phyloP scores from a whole-genome alignment of 2,113 vertebrate species.

The Prietella phreatophila region DNA sequence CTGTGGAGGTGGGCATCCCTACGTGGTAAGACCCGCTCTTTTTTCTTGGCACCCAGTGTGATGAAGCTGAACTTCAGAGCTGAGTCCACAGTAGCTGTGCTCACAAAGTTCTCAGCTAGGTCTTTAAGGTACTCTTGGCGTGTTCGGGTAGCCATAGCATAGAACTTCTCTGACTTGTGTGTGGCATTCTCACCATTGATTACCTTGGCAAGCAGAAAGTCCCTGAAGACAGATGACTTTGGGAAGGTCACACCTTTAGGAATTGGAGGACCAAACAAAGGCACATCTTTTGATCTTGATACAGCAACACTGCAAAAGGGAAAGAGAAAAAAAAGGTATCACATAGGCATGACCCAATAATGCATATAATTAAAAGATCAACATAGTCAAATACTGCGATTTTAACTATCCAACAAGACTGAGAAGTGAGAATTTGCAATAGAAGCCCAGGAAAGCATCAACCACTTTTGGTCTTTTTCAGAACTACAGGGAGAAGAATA shows the following conservation, averaged over 20 bases:
- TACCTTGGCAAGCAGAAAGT: conserved; percentile 97
- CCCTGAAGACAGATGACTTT: conserved; percentile 96
- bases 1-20: conserved; percentile 89
- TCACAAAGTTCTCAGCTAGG: conserved; percentile 94
- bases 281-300: conserved; percentile 95
- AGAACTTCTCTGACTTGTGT: conserved; percentile 95
- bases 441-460: background rate
- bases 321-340: background rate
- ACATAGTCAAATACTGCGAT: background rate
- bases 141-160: conserved; percentile 94
- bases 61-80: conserved; percentile 98
- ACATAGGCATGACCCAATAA: background rate
- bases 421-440: background rate
- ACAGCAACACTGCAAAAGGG: conserved; percentile 84
- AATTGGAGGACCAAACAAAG: conserved; percentile 92
- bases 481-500: background rate
- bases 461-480: background rate
- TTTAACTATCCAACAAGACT: background rate
- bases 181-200: conserved; percentile 97
- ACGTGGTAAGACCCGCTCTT: conserved; percentile 87
- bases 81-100: conserved; percentile 86
- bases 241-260: conserved; percentile 97
- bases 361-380: background rate
- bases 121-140: conserved; percentile 97
- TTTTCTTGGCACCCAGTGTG: conserved; percentile 92